These are phyloP conservation scores for Blomia tropicalis DNA, from an alignment of 2,888 invertebrate genomes.

Conservation along the genomic window DNA sequence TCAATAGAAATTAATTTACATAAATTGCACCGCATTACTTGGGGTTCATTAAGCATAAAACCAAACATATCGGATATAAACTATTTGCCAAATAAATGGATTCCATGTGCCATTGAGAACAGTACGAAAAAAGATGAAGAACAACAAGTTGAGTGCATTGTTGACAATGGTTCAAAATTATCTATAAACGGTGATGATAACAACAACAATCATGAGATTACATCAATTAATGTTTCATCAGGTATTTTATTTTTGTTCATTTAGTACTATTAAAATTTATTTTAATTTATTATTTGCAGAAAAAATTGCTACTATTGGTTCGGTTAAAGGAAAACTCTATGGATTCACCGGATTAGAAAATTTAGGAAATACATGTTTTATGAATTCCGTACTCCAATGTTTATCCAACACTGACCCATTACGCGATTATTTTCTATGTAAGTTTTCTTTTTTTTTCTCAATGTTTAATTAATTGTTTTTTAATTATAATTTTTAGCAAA, in stretches of 20 bases:
- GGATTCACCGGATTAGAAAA: conserved; percentile 41
- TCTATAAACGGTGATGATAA: not conserved
- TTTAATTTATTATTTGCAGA: not conserved
- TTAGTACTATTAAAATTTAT: not conserved
- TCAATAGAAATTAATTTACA: conserved; percentile 32
- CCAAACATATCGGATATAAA: not conserved
- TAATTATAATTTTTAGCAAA: conserved; percentile 1
- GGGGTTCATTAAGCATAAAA: not conserved
- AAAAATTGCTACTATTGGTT: not conserved
- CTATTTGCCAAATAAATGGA: conserved; percentile 4
- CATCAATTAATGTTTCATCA: not conserved
- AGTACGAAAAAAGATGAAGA: not conserved
- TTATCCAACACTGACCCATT: conserved; percentile 40
- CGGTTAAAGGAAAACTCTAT: not conserved
- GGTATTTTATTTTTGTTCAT: not conserved
- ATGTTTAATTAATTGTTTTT: not conserved
- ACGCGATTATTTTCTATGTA: conserved; percentile 40
- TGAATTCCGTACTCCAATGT: conserved; percentile 42
- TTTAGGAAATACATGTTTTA: conserved; percentile 43
- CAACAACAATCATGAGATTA: too few species aligned
- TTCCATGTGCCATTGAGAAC: not conserved
- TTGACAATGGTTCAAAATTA: too few species aligned
- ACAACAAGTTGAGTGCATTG: too few species aligned
- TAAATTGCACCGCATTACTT: not conserved
- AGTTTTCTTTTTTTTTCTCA: conserved; percentile 20